Evolutionary conservation across 2,113 vertebrate genomes (phyloP).

Genomic region (Bujurquina vittata): DNA sequence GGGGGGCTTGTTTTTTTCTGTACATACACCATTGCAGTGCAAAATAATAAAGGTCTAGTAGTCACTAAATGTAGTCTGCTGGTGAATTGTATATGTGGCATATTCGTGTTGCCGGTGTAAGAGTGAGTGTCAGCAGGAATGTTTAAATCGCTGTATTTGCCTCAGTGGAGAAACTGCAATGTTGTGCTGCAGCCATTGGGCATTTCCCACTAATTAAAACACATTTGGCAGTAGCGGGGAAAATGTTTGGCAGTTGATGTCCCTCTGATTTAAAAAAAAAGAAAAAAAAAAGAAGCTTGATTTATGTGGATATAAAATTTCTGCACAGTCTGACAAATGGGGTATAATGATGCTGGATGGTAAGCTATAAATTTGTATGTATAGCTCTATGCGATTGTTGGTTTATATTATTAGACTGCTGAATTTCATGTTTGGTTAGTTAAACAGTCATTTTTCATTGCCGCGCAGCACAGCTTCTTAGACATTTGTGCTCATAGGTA

Average conservation of each 20-base stretch:
- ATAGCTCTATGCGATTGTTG: not conserved
- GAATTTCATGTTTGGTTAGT: constrained; percentile 41
- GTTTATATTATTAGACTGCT: constrained; percentile 4
- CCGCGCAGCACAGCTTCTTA: not conserved
- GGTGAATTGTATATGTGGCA: not conserved
- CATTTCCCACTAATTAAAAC: constrained; percentile 40
- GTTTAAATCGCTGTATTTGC: not conserved
- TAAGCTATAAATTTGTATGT: constrained; percentile 14
- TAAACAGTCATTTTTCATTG: constrained; percentile 24
- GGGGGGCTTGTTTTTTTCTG: not conserved
- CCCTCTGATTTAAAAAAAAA: not conserved
- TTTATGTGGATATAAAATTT: constrained; percentile 35
- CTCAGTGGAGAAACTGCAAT: not conserved
- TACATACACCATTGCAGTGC: not conserved
- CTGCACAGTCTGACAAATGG: constrained; percentile 14
- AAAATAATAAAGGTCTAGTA: not conserved
- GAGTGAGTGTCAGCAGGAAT: not conserved
- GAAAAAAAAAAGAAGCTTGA: not conserved
- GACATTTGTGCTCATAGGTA: constrained; percentile 17
- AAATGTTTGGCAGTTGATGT: constrained; percentile 13
- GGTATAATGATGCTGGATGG: constrained; percentile 34
- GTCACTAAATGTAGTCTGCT: not conserved
- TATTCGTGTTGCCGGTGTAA: constrained; percentile 4
- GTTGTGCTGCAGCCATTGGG: not conserved
- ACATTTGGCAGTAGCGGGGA: constrained; percentile 42